Evolutionary conservation across 2,797 vertebrate species (phyloP).

Genomic region (Gambusia yucatana): DNA sequence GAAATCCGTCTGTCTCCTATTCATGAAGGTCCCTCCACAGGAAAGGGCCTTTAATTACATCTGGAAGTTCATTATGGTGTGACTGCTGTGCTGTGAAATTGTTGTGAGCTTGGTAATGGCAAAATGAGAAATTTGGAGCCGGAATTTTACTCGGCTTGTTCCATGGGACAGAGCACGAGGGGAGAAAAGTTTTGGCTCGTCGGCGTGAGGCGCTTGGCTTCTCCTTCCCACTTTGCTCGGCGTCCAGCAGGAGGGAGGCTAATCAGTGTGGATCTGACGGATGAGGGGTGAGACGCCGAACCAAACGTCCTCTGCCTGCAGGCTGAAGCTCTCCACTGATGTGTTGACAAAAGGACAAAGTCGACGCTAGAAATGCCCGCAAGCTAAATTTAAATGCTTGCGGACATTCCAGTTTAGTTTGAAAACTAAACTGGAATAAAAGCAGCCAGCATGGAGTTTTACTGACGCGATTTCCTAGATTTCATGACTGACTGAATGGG

Average conservation of each 20-base stretch:
- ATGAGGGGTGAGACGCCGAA: conserved; percentile 4
- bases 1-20: conserved; percentile 62
- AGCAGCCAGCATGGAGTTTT: neutral
- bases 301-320: neutral
- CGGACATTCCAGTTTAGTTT: neutral
- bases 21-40: conserved; percentile 68
- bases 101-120: conserved; percentile 69
- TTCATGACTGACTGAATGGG: neutral
- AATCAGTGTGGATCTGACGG: conserved; percentile 51
- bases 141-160: conserved; percentile 48
- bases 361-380: neutral
- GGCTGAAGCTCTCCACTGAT: neutral
- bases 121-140: conserved; percentile 65
- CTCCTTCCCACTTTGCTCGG: conserved; percentile 1
- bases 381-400: neutral
- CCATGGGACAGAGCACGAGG: conserved; percentile 12
- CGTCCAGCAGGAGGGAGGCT: conserved; percentile 38
- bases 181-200: conserved; percentile 40
- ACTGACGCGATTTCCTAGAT: neutral
- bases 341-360: neutral
- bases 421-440: neutral
- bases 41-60: conserved; percentile 78
- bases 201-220: conserved; percentile 22
- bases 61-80: conserved; percentile 79
- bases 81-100: conserved; percentile 82